Evolutionary conservation across 35 echinoderm and acorn worm species (phyloP).

Genomic region (Amphiura filiformis): DNA sequence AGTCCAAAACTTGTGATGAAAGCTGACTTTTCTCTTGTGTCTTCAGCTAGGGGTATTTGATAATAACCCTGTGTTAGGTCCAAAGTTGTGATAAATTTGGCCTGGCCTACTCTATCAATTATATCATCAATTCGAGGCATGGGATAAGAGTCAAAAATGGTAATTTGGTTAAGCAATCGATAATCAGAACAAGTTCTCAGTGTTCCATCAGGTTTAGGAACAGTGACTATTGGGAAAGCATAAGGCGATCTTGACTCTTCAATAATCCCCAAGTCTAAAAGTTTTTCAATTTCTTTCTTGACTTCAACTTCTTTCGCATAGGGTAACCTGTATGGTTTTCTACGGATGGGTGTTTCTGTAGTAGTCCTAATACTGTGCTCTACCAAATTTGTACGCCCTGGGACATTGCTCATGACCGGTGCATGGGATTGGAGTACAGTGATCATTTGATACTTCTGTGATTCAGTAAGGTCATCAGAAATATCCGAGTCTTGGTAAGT

Average conservation of each 20-base stretch:
- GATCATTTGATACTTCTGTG: neutral
- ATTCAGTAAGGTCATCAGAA: neutral
- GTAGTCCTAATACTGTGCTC: constrained; percentile 13
- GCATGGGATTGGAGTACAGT: neutral
- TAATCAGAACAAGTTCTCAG: constrained; percentile 42
- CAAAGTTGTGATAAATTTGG: constrained; percentile 35
- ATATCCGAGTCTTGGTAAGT: neutral
- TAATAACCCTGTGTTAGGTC: constrained; percentile 55
- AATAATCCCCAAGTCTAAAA: constrained; percentile 53
- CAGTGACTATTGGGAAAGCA: constrained; percentile 31
- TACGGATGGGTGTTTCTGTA: constrained; percentile 14
- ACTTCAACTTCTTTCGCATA: constrained; percentile 7
- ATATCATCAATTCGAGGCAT: constrained; percentile 27
- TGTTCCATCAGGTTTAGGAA: constrained; percentile 41
- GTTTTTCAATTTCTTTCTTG: constrained; percentile 30
- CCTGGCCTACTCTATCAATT: constrained; percentile 13
- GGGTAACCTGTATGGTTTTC: constrained; percentile 18
- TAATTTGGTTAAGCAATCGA: constrained; percentile 21
- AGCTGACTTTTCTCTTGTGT: constrained; percentile 54
- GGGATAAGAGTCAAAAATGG: neutral
- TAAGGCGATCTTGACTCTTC: constrained; percentile 42
- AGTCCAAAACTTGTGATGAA: constrained; percentile 47
- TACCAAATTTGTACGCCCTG: neutral
- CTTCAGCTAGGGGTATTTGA: constrained; percentile 49
- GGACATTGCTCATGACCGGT: constrained; percentile 45